A percentile compares a stretch with the other conserved stretches of the same genome.
Conservation (phyloP, 2,888 invertebrate species). For the Panzeria rudis region DNA sequence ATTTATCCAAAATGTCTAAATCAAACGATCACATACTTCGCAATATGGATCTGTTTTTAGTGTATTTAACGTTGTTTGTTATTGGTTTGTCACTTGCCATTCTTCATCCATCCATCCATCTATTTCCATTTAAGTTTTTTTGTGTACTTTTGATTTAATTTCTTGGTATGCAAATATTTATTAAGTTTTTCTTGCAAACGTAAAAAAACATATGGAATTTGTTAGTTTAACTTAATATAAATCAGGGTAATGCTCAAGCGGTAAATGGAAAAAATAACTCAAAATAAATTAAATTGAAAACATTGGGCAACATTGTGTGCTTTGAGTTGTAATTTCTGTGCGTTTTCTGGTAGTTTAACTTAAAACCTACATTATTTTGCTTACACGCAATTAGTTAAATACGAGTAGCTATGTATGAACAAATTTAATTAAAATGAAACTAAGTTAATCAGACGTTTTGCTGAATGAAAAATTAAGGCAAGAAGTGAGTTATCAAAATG, state of each 20-base stretch:
- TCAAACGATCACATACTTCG: conserved; percentile 9
- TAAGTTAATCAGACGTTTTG: neutral
- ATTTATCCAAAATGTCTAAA: conserved; percentile 16
- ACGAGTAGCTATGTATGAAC: neutral
- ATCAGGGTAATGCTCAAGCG: neutral
- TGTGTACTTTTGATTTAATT: conserved; percentile 6
- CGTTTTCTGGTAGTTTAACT: conserved; percentile 7
- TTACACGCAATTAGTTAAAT: conserved; percentile 8
- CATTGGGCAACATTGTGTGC: conserved; percentile 12
- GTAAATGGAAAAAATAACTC: conserved; percentile 1
- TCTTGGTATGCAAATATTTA: conserved; percentile 35
- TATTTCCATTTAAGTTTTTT: conserved; percentile 5
- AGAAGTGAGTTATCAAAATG: conserved; percentile 1
- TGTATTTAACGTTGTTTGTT: conserved; percentile 11
- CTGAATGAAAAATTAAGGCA: no score
- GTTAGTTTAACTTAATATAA: conserved; percentile 18
- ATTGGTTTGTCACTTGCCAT: conserved; percentile 14
- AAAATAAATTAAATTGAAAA: conserved; percentile 18
- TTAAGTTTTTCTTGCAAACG: conserved; percentile 18
- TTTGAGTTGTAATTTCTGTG: neutral
- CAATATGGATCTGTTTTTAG: neutral
- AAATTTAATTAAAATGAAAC: conserved; percentile 25
- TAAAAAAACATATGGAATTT: conserved; percentile 1
- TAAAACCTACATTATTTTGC: conserved; percentile 27
- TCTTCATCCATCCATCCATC: neutral